phyloP scores from a whole-genome alignment of 2,113 vertebrate species.

The Oryzias woworae region DNA sequence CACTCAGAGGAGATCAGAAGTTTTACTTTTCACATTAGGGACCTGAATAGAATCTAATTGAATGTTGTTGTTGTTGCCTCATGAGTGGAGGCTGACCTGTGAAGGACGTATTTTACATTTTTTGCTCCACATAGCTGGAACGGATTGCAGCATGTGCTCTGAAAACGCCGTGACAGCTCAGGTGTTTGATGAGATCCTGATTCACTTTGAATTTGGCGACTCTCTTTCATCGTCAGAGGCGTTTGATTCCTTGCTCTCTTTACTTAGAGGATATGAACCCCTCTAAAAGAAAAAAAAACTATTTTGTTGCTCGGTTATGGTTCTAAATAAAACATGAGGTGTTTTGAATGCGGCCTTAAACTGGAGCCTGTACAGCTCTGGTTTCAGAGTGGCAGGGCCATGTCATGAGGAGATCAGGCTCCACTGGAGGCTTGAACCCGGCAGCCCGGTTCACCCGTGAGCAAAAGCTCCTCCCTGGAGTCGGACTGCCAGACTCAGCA shows the following conservation, averaged over 20 bases:
- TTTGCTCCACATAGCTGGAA: conserved; percentile 55
- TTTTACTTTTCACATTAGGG: conserved; percentile 1
- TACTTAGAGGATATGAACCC: not conserved
- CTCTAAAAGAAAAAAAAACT: not conserved
- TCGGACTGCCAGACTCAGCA: conserved; percentile 41
- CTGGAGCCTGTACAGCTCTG: conserved; percentile 40
- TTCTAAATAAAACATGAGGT: not conserved
- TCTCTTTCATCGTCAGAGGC: not conserved
- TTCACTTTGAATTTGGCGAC: conserved; percentile 22
- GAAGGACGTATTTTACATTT: conserved; percentile 52
- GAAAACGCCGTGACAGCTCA: conserved; percentile 10
- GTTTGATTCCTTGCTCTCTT: not conserved
- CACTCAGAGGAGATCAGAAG: not conserved
- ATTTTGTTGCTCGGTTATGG: not conserved
- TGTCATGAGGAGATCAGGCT: conserved; percentile 44
- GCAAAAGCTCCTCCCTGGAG: conserved; percentile 47
- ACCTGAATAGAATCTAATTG: not conserved
- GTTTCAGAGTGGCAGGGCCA: conserved; percentile 37
- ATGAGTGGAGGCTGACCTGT: conserved; percentile 26
- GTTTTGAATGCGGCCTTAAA: conserved; percentile 7
- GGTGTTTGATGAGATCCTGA: conserved; percentile 1
- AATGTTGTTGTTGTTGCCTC: conserved; percentile 16
- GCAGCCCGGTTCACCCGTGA: conserved; percentile 38
- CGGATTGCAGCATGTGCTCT: conserved; percentile 33
- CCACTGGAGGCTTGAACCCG: conserved; percentile 41